phyloP scores from a whole-genome alignment of 2,797 vertebrate species.

The Ptychadena robeensis region DNA sequence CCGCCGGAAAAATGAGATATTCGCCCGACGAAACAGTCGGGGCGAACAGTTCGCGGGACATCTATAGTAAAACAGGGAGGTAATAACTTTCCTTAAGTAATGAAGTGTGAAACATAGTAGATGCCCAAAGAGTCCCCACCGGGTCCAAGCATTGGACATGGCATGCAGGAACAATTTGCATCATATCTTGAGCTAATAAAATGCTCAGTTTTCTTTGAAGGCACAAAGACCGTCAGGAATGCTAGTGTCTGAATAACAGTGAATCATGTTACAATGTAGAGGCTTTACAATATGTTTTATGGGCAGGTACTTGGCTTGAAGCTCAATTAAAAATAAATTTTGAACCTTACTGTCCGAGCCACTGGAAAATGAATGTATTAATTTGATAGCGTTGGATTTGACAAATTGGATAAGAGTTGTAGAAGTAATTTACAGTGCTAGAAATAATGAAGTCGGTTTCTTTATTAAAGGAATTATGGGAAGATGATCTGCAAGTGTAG shows the following conservation, averaged over 20 bases:
- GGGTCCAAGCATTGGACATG: too few species aligned
- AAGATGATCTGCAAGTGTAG: conserved; percentile 39
- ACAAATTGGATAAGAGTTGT: conserved; percentile 55
- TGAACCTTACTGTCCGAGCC: conserved; percentile 60
- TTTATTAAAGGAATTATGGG: conserved; percentile 49
- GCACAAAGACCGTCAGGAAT: conserved; percentile 28
- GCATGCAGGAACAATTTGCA: conserved; percentile 8
- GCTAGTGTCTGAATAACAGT: conserved; percentile 21
- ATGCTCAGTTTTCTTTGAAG: conserved; percentile 14
- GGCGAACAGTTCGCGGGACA: too few species aligned
- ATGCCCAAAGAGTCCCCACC: too few species aligned
- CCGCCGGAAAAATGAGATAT: too few species aligned
- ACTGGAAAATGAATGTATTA: conserved; percentile 61
- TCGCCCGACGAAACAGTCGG: too few species aligned
- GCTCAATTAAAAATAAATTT: conserved; percentile 54
- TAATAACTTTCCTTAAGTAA: too few species aligned
- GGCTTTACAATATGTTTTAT: conserved; percentile 40
- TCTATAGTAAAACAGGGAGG: too few species aligned
- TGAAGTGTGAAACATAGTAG: too few species aligned
- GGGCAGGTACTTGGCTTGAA: conserved; percentile 47
- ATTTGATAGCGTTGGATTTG: conserved; percentile 65
- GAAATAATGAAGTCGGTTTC: conserved; percentile 60
- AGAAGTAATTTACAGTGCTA: conserved; percentile 57
- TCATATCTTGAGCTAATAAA: conserved; percentile 31
- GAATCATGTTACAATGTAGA: conserved; percentile 40